Conservation (phyloP, 2,797 vertebrate genomes). For the Xiphorhynchus erythropygius region DNA sequence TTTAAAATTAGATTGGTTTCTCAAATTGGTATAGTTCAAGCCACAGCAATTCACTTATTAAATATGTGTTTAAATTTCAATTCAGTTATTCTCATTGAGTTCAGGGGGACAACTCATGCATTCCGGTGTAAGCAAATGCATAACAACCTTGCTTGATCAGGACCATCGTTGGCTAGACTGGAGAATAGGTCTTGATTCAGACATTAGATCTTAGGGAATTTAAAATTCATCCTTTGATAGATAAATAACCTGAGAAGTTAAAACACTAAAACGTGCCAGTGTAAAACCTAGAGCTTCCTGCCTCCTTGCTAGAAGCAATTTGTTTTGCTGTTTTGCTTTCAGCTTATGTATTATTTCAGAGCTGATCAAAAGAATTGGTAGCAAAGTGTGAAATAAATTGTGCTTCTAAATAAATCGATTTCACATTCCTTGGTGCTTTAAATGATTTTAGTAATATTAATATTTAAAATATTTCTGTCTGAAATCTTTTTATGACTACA, state of each 20-base stretch:
- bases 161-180: not conserved
- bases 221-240: not conserved
- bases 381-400: slow-evolving; percentile 75
- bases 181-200: not conserved
- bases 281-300: slow-evolving; percentile 15
- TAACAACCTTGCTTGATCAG: not conserved
- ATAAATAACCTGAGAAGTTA: slow-evolving; percentile 35
- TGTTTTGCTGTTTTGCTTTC: slow-evolving; percentile 70
- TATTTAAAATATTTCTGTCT: slow-evolving; percentile 76
- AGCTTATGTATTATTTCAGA: slow-evolving; percentile 64
- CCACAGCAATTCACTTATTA: not conserved
- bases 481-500: slow-evolving; percentile 71
- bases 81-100: not conserved
- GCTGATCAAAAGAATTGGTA: slow-evolving; percentile 74
- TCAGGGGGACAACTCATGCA: not conserved
- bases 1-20: slow-evolving; percentile 30
- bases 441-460: slow-evolving; percentile 78
- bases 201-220: not conserved
- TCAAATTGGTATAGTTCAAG: not conserved
- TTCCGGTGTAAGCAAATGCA: not conserved
- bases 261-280: not conserved
- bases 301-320: slow-evolving; percentile 44
- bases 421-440: slow-evolving; percentile 77
- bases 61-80: not conserved
- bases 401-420: slow-evolving; percentile 73